These are phyloP conservation scores for Himalopsyche tibetana DNA, from an alignment of 2,888 invertebrate genomes.

Conservation along the genomic window DNA sequence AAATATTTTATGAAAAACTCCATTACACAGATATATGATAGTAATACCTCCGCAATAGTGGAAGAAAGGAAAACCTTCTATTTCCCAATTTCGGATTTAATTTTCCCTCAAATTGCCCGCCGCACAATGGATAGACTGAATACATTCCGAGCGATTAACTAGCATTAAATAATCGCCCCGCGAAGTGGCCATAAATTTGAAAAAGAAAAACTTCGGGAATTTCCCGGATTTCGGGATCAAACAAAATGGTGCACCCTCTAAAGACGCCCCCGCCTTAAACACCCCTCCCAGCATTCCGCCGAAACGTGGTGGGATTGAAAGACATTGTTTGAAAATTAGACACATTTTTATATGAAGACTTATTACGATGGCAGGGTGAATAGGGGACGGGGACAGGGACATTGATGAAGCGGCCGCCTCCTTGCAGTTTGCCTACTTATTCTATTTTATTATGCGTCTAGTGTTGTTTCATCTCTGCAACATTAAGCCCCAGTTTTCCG, in stretches of 20 bases:
- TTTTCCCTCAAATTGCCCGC: slow-evolving; percentile 22
- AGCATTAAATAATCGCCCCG: slow-evolving; percentile 37
- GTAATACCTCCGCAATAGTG: not conserved
- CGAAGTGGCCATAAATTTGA: slow-evolving; percentile 33
- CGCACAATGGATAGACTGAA: slow-evolving; percentile 42
- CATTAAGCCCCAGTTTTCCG: not conserved
- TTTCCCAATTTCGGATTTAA: slow-evolving; percentile 20
- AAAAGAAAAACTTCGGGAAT: slow-evolving; percentile 33
- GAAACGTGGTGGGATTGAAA: slow-evolving; percentile 56
- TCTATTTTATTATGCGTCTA: slow-evolving; percentile 35
- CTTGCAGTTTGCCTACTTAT: slow-evolving; percentile 52
- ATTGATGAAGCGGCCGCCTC: slow-evolving; percentile 45
- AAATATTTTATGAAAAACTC: no score
- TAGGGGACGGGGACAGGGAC: not conserved
- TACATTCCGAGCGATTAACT: slow-evolving; percentile 40
- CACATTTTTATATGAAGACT: slow-evolving; percentile 65
- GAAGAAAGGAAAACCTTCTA: slow-evolving; percentile 2
- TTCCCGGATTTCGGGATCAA: slow-evolving; percentile 40
- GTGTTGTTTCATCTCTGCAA: not conserved
- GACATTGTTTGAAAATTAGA: slow-evolving; percentile 65
- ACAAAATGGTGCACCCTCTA: slow-evolving; percentile 37
- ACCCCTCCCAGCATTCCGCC: not conserved
- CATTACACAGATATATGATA: no score
- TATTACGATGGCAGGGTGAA: slow-evolving; percentile 49
- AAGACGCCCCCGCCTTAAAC: not conserved